Base-by-base conservation (phyloP, 2,888 invertebrate species). In the Drosophila subquinaria region DNA sequence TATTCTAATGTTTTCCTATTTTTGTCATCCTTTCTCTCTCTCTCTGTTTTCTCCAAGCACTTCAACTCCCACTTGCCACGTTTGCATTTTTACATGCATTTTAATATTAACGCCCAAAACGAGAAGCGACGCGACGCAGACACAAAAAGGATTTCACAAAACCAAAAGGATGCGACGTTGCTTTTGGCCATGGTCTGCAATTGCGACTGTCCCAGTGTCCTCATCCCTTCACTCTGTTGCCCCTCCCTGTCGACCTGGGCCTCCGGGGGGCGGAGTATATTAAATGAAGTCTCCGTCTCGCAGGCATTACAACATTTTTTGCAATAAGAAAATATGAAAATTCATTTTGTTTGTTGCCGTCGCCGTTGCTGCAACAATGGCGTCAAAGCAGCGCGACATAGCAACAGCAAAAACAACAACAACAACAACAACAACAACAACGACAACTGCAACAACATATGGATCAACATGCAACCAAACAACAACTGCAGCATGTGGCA, bases 271-370 rank as follows among this genome's bases (percentile, higher is more conserved):
- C 65, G 70, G 72, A 72, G 73, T 84, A 82, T 79, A 89, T 84
- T 84, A 85, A 84, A 84, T 84, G 89, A 84, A 84, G 82, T 82
- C 90, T 78, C 64, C 64, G 83, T 73, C 81, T 76, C 62, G 61
- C 61, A 57, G 80, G 56, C 76, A 50, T 48, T 42, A 52, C 47
- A 50, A 64, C 61, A 63, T 60, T 48, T 36, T 23, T 47, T 47
- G 69, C 69, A 73, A 82, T 81, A 84, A 76, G 88, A 87, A 84
- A 83, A 89, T 84, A 84, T 89, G 82, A 84, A 88, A 88, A 88
- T 89, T 88, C 82, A 88, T 84, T 82, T 78, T 70, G 72, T 69
- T 64, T 23, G 70, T 48, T 27, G 76, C 33, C 52, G 61, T 56
- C 78, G 60, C 55, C 64, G 60, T 66, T 52, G 76, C 80, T 51